Evolutionary conservation across 2,888 invertebrate genomes (phyloP).

Genomic region (Catonia carolina): DNA sequence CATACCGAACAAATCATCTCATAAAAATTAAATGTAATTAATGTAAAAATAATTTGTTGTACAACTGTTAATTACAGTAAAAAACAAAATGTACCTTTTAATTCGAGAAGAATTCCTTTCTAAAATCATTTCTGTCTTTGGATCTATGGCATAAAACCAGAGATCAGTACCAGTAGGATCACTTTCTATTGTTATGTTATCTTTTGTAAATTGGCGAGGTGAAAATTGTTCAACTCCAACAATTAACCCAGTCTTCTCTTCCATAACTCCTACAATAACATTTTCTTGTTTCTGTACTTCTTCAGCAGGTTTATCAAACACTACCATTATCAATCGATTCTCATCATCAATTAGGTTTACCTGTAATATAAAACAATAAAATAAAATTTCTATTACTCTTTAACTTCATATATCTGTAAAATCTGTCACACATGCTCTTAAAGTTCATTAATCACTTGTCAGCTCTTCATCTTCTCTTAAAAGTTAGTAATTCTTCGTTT

Average conservation of each 20-base stretch:
- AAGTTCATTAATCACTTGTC: no score
- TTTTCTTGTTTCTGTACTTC: slow-evolving; percentile 52
- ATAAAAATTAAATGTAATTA: no score
- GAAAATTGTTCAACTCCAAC: slow-evolving; percentile 79
- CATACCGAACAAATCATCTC: no score
- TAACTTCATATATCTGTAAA: no score
- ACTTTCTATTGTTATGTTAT: slow-evolving; percentile 65
- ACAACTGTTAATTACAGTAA: no score
- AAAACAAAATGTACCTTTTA: slow-evolving; percentile 60
- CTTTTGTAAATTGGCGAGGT: slow-evolving; percentile 62
- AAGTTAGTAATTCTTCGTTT: no score
- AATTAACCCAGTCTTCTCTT: slow-evolving; percentile 65
- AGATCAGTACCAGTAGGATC: slow-evolving; percentile 73
- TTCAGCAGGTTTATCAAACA: slow-evolving; percentile 67
- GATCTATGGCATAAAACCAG: slow-evolving; percentile 82
- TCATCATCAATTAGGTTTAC: slow-evolving; percentile 70
- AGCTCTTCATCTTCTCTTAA: no score
- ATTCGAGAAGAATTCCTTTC: slow-evolving; percentile 63
- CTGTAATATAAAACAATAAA: slow-evolving; percentile 41
- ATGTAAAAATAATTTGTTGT: no score
- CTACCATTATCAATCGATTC: slow-evolving; percentile 70
- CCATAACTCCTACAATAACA: slow-evolving; percentile 55
- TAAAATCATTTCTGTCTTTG: slow-evolving; percentile 65
- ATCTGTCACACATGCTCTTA: no score
- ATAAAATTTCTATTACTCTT: no score